Conservation (phyloP, 2,888 invertebrate species). For the Drosophila bunnanda region DNA sequence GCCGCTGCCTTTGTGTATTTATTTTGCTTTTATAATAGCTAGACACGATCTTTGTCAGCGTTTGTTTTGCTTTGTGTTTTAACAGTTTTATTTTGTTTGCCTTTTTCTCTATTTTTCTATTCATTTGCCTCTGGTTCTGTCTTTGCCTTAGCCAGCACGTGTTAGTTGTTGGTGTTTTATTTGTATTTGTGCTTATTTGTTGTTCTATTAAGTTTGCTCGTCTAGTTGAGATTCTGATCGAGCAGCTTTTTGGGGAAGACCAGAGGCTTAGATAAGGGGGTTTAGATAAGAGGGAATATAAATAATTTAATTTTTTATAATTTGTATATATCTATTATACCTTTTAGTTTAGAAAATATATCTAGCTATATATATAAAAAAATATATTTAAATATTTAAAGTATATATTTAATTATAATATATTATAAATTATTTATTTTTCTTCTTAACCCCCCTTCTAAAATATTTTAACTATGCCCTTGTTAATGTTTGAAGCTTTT, state of each 20-base stretch:
- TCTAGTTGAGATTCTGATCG: not conserved
- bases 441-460: not conserved
- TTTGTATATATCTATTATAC: too few relatives aligned
- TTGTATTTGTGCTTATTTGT: slow-evolving; percentile 12
- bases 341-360: too few relatives aligned
- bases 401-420: too few relatives aligned
- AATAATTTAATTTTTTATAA: not conserved
- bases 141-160: slow-evolving; percentile 27
- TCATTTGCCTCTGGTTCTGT: not conserved
- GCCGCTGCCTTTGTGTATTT: not conserved
- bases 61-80: slow-evolving; percentile 34
- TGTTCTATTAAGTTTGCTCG: slow-evolving; percentile 1
- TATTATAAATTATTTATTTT: not conserved
- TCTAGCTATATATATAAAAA: too few relatives aligned
- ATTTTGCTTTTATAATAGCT: slow-evolving; percentile 2
- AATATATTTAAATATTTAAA: too few relatives aligned
- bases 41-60: slow-evolving; percentile 20
- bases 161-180: not conserved
- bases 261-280: slow-evolving; percentile 6
- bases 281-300: not conserved
- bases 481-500: slow-evolving; percentile 40
- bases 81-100: slow-evolving; percentile 17
- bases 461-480: not conserved
- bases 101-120: not conserved
- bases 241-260: not conserved